Evolutionary conservation across 2,113 vertebrate genomes (phyloP).

Genomic region (Aplodontia rufa): DNA sequence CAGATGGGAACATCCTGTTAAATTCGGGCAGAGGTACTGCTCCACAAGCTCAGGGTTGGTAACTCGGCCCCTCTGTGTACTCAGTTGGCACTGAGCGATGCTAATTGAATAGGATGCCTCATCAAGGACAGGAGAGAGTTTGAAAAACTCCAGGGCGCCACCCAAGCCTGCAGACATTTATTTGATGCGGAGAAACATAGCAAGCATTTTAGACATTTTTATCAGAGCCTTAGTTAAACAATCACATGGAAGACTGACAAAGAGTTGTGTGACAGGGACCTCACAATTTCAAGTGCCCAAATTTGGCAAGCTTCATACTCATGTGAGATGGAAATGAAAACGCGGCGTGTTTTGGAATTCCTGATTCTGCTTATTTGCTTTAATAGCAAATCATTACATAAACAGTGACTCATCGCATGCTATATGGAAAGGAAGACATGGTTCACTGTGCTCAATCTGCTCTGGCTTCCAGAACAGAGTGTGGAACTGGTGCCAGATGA

Average conservation of each 20-base stretch:
- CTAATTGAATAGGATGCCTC: constrained; percentile 55
- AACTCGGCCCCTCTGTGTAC: neutral
- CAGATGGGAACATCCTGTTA: neutral
- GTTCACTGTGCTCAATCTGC: constrained; percentile 48
- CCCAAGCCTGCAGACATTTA: constrained; percentile 63
- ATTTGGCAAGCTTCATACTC: constrained; percentile 51
- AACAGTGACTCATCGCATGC: constrained; percentile 69
- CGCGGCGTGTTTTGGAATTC: constrained; percentile 74
- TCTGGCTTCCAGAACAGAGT: constrained; percentile 44
- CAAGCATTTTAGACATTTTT: constrained; percentile 77
- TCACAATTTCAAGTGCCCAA: constrained; percentile 72
- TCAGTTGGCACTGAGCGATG: neutral
- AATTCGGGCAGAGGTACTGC: rapidly evolving
- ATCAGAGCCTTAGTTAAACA: constrained; percentile 67
- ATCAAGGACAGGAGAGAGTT: constrained; percentile 54
- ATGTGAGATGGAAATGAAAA: constrained; percentile 75
- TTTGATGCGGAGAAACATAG: constrained; percentile 75
- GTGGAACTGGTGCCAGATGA: neutral
- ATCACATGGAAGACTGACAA: constrained; percentile 75
- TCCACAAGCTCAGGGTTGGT: neutral
- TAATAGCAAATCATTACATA: constrained; percentile 64
- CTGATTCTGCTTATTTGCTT: constrained; percentile 64
- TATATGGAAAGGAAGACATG: constrained; percentile 55
- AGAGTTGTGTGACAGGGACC: constrained; percentile 53
- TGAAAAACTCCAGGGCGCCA: constrained; percentile 58